Conservation (phyloP, 2,888 invertebrate species). For the Rhamphomyia laevipes region DNA sequence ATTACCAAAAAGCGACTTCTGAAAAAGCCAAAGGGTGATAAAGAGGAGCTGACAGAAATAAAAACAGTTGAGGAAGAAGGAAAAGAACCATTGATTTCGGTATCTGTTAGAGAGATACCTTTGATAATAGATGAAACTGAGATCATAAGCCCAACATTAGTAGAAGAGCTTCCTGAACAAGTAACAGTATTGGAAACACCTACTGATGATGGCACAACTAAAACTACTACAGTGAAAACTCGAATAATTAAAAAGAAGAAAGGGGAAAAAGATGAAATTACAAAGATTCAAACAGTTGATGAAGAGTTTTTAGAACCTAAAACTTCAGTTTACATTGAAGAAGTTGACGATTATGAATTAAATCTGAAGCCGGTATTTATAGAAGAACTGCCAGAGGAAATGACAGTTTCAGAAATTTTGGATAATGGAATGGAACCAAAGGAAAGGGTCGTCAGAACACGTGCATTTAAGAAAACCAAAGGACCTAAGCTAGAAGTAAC, state of each 20-base stretch:
- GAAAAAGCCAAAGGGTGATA: slow-evolving; percentile 28
- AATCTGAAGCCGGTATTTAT: neutral
- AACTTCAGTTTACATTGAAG: slow-evolving; percentile 19
- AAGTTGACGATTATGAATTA: slow-evolving; percentile 13
- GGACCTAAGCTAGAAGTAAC: slow-evolving; percentile 28
- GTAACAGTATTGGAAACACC: slow-evolving; percentile 25
- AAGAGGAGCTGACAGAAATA: slow-evolving; percentile 32
- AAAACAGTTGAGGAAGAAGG: slow-evolving; percentile 31
- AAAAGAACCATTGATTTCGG: slow-evolving; percentile 23
- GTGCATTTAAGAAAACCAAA: slow-evolving; percentile 28
- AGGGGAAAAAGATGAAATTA: slow-evolving; percentile 34
- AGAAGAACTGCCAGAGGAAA: slow-evolving; percentile 31
- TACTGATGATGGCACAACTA: slow-evolving; percentile 29
- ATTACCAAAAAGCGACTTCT: slow-evolving; percentile 27
- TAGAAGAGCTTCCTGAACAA: slow-evolving; percentile 32
- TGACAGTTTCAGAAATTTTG: slow-evolving; percentile 26
- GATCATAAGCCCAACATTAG: slow-evolving; percentile 14
- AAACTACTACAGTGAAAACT: slow-evolving; percentile 28
- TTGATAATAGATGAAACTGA: slow-evolving; percentile 20
- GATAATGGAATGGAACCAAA: slow-evolving; percentile 26
- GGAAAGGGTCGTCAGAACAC: slow-evolving; percentile 27
- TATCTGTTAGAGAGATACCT: slow-evolving; percentile 18
- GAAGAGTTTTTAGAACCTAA: slow-evolving; percentile 30
- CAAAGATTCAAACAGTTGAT: slow-evolving; percentile 33
- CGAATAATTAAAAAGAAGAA: slow-evolving; percentile 32